A percentile compares a stretch with the other conserved stretches of the same genome.
Evolutionary conservation across 2,797 vertebrate genomes (phyloP).

Genomic region (Notolepis coatsorum): DNA sequence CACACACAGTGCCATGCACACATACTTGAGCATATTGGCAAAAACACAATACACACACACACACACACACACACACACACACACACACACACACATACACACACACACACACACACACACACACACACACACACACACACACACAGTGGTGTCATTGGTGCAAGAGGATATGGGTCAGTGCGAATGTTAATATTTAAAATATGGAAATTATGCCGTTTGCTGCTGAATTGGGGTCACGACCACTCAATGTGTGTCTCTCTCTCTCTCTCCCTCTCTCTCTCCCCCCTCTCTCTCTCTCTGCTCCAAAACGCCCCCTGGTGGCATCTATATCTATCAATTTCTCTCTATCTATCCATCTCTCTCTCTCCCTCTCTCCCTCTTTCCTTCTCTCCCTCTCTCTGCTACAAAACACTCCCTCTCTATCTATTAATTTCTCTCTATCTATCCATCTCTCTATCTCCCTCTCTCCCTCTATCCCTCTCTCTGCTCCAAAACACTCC

Average conservation of each 20-base stretch:
- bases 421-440: too few species aligned
- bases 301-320: background rate
- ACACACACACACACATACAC: conserved; percentile 1
- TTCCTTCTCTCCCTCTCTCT: background rate
- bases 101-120: background rate
- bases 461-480: too few species aligned
- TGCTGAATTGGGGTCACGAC: conserved; percentile 34
- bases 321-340: background rate
- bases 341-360: too few species aligned
- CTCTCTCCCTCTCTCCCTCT: background rate
- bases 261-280: conserved; percentile 12
- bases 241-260: conserved; percentile 32
- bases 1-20: too few species aligned
- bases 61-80: conserved; percentile 38
- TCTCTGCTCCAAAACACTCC: too few species aligned
- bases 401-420: background rate
- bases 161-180: conserved; percentile 29
- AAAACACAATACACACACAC: too few species aligned
- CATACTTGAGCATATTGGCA: too few species aligned
- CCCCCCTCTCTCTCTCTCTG: background rate
- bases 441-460: too few species aligned
- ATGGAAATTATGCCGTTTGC: conserved; percentile 51
- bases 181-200: conserved; percentile 40
- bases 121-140: background rate
- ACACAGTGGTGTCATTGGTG: background rate